Conservation (phyloP, 92 coral and sea anemone species). For the Palythoa grandiflora region DNA sequence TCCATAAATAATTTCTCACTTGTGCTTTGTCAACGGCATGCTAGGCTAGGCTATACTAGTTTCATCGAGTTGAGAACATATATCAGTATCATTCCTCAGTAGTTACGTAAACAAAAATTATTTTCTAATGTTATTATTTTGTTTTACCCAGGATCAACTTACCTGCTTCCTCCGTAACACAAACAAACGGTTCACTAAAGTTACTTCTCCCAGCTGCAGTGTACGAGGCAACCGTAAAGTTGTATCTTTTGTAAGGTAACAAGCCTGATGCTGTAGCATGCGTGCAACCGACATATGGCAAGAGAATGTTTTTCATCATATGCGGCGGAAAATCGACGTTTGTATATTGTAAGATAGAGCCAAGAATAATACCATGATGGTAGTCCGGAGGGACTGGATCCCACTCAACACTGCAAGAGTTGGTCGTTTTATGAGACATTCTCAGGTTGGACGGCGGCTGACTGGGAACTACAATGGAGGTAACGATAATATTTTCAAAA, state of each 20-base stretch:
- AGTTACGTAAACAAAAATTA: neutral
- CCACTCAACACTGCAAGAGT: conserved; percentile 46
- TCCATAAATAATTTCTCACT: no score
- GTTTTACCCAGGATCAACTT: neutral
- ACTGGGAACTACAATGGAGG: conserved; percentile 40
- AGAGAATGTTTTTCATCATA: neutral
- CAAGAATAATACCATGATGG: conserved; percentile 54
- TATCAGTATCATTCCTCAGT: neutral
- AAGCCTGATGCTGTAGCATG: neutral
- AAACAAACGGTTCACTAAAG: neutral
- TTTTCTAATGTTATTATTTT: neutral
- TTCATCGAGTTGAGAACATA: no score
- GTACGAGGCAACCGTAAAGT: conserved; percentile 8
- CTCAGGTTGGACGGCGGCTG: conserved; percentile 47
- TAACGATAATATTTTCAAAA: neutral
- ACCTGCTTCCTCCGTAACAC: conserved; percentile 31
- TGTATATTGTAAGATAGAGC: conserved; percentile 15
- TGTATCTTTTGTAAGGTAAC: conserved; percentile 16
- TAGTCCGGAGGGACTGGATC: conserved; percentile 43
- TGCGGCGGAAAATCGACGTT: conserved; percentile 10
- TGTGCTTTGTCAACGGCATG: no score
- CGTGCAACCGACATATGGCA: neutral
- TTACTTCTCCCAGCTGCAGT: conserved; percentile 10
- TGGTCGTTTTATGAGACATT: neutral
- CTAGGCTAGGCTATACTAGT: no score